phyloP scores from a whole-genome alignment of 2,888 invertebrate genomes.

The Aspidiotus rigidus region DNA sequence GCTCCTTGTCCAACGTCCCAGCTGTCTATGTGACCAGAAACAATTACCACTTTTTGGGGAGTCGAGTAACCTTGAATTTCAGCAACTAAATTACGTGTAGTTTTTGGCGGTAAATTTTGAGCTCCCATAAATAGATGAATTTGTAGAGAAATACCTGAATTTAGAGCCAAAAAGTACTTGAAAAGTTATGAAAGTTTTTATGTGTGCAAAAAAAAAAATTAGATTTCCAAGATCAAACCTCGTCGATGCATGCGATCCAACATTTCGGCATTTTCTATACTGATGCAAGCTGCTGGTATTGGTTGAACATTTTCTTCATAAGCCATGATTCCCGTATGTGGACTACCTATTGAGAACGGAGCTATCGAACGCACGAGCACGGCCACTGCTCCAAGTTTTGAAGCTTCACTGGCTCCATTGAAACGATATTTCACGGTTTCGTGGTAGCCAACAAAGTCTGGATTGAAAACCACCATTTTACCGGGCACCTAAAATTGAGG shows the following conservation, averaged over 20 bases:
- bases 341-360: constrained; percentile 65
- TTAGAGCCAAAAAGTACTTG: too few species aligned
- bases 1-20: constrained; percentile 83
- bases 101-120: constrained; percentile 47
- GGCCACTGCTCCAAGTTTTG: constrained; percentile 65
- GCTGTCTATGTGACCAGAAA: constrained; percentile 76
- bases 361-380: constrained; percentile 64
- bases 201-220: too few species aligned
- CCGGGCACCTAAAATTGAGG: constrained; percentile 46
- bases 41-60: constrained; percentile 55
- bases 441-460: constrained; percentile 56
- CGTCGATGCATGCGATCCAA: constrained; percentile 54
- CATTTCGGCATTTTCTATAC: constrained; percentile 68
- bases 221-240: constrained; percentile 41
- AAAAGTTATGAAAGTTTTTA: too few species aligned
- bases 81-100: constrained; percentile 63
- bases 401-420: constrained; percentile 58
- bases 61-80: constrained; percentile 54
- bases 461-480: constrained; percentile 70
- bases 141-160: constrained; percentile 45
- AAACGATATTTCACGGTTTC: constrained; percentile 57
- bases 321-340: constrained; percentile 64
- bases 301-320: constrained; percentile 52
- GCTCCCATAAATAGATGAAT: constrained; percentile 60
- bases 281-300: constrained; percentile 66